phyloP scores from a whole-genome alignment of 2,113 vertebrate genomes.

The Chaetorhynchus papuensis region DNA sequence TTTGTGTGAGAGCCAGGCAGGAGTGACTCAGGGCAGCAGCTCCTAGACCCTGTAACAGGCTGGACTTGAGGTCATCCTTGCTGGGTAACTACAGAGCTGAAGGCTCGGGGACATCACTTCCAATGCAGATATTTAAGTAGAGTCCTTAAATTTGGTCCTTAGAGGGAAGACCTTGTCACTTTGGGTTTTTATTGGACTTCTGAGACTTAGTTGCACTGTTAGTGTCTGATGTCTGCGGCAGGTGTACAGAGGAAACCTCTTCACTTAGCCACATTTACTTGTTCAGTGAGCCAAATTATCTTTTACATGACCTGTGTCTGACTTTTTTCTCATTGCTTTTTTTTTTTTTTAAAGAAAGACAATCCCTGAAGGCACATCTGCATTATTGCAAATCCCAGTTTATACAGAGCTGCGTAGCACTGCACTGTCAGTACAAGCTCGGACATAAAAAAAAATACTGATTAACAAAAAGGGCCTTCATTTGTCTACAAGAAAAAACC shows the following conservation, averaged over 20 bases:
- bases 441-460: neutral
- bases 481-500: neutral
- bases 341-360: neutral
- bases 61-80: neutral
- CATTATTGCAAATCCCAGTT: neutral
- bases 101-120: neutral
- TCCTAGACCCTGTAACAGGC: neutral
- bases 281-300: neutral
- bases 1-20: neutral
- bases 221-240: neutral
- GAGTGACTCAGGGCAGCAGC: neutral
- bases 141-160: neutral
- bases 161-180: neutral
- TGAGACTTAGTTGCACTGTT: neutral
- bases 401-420: rapidly evolving
- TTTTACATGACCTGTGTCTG: neutral
- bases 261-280: neutral
- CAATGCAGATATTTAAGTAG: neutral
- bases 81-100: neutral
- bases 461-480: neutral
- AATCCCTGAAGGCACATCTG: neutral
- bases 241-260: neutral
- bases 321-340: neutral
- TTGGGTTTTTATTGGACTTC: neutral
- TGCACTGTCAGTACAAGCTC: rapidly evolving